Conservation (phyloP, 2,113 vertebrate species). For the Clarias batrachus region DNA sequence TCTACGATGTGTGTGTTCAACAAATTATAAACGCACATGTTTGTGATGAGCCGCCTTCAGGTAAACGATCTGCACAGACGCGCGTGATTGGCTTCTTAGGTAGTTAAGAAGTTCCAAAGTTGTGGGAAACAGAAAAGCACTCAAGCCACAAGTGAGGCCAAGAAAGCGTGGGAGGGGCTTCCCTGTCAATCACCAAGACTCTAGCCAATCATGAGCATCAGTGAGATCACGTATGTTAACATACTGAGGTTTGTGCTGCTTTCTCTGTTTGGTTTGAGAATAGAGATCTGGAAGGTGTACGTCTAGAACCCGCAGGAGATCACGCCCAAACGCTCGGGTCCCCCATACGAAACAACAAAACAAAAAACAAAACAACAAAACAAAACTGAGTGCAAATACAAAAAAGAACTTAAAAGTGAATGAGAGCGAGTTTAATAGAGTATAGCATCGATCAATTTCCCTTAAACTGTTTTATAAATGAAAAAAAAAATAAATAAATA, state of each 20-base stretch:
- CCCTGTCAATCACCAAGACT: neutral
- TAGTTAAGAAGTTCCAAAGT: too few relatives aligned
- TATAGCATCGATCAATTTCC: too few relatives aligned
- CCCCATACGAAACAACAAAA: too few relatives aligned
- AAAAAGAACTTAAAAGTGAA: too few relatives aligned
- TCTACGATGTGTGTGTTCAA: neutral
- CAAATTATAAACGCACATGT: neutral
- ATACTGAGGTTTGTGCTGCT: too few relatives aligned
- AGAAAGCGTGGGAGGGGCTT: neutral
- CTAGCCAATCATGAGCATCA: neutral
- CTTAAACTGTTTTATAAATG: too few relatives aligned
- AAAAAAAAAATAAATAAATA: neutral
- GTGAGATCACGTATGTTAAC: neutral
- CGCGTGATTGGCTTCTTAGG: too few relatives aligned
- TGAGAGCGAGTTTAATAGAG: too few relatives aligned
- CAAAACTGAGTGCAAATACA: neutral
- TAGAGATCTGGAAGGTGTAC: neutral
- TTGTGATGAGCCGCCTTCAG: neutral
- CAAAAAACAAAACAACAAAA: too few relatives aligned
- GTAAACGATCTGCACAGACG: neutral
- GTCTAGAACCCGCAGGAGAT: neutral
- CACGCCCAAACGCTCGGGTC: neutral
- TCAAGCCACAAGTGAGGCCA: neutral
- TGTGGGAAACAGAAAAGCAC: neutral
- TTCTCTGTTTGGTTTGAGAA: too few relatives aligned